Conservation (phyloP, 1,140 invertebrate species). For the Drosophila funebris region DNA sequence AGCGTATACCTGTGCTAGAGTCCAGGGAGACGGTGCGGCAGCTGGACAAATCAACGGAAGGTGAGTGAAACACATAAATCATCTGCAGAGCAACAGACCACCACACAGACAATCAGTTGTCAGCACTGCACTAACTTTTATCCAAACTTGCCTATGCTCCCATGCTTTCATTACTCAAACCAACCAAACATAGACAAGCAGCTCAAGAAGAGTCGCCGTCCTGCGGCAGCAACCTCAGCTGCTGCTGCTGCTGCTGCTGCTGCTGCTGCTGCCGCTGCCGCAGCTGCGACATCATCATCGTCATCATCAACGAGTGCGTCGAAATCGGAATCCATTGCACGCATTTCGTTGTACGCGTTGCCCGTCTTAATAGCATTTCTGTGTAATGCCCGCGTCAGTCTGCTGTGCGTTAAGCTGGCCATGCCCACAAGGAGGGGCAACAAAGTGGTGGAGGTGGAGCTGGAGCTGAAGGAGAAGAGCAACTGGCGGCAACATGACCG, state of each 20-base stretch:
- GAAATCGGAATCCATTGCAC: slow-evolving; percentile 72
- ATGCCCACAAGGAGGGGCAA: slow-evolving; percentile 7
- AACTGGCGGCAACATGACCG: slow-evolving; percentile 36
- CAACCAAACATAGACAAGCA: slow-evolving; percentile 65
- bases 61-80: slow-evolving; percentile 64
- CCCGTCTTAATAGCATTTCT: slow-evolving; percentile 81
- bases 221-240: slow-evolving; percentile 66
- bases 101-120: slow-evolving; percentile 68
- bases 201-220: slow-evolving; percentile 73
- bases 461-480: neutral
- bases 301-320: slow-evolving; percentile 24
- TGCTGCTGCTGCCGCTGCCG: slow-evolving; percentile 52
- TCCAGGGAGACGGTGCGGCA: slow-evolving; percentile 86
- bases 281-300: no score
- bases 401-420: slow-evolving; percentile 15
- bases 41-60: slow-evolving; percentile 77
- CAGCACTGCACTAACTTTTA: slow-evolving; percentile 21
- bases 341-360: slow-evolving; percentile 74
- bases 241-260: slow-evolving; percentile 55
- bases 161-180: neutral
- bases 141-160: neutral
- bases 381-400: slow-evolving; percentile 49
- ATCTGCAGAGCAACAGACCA: slow-evolving; percentile 27
- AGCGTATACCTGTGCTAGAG: slow-evolving; percentile 87
- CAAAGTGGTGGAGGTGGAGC: neutral